Evolutionary conservation across 1,140 invertebrate genomes (phyloP).

Genomic region (Armadillidium nasatum): DNA sequence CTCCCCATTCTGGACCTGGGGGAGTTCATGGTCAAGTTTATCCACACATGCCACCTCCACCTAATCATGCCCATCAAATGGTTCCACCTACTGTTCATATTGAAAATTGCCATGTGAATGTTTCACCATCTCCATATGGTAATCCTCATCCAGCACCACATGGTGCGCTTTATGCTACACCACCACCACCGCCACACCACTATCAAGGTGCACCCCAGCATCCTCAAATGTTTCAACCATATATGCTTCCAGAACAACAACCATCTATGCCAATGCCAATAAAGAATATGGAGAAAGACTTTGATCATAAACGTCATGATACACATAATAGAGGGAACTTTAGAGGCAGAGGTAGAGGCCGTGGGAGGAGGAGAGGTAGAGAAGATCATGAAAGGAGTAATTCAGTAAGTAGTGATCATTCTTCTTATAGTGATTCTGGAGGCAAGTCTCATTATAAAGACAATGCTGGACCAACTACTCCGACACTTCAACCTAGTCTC

Average conservation of each 20-base stretch:
- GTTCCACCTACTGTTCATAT: background rate
- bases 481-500: background rate
- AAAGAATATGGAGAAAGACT: background rate
- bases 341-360: background rate
- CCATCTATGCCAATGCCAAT: background rate
- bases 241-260: background rate
- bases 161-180: background rate
- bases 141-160: background rate
- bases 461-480: background rate
- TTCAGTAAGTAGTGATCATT: background rate
- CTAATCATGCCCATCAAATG: background rate
- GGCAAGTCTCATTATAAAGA: background rate
- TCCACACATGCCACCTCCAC: background rate
- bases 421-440: background rate
- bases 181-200: background rate
- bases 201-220: background rate
- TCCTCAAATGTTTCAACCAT: background rate
- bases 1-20: background rate
- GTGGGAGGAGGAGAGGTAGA: background rate
- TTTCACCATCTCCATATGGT: background rate
- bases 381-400: background rate
- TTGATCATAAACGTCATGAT: background rate
- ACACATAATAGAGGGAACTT: background rate
- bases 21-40: background rate
- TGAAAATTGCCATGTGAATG: slow-evolving; percentile 1